Base-by-base conservation (phyloP, 1,140 invertebrate genomes). In the Lasaia peninsularis region DNA sequence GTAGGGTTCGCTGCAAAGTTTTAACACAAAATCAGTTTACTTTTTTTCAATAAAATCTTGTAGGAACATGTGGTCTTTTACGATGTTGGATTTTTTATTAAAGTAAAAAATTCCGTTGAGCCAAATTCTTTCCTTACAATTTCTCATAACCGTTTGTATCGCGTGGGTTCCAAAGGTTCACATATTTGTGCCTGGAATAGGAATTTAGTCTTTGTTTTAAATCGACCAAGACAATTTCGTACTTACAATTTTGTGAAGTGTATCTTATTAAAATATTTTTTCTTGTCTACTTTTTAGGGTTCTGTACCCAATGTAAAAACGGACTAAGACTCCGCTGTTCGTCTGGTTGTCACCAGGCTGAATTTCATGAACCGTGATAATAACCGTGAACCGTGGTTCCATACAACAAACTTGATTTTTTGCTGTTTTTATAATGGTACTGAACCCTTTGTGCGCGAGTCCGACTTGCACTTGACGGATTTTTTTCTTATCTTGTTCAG, bases 111-210 rank as follows among this genome's bases (percentile, higher is more conserved):
- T 44, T 44, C 40, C 40, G 18, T 20, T 20, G 8, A 18, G 10
- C 16, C 9, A 18, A 20, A 44, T 44, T 20, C 37, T 20, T 44
- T 44, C 37, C 18, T 44, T 20, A 44, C 37, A 44, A 44, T 48
- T 48, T 48, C 40, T 48, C 40, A 48, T 48, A 48, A 48, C 40
- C 40, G 40, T 48, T 48, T 48, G 40, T 21, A n/a, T 48, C 40
- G 40, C 20, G 40, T 48, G 40, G 40, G 40, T 48, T 48, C 20
- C 40, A 48, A 48, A 48, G 40, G 40, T 20, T 20, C 40, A 48
- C 40, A 48, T 48, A 18, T 21, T 48, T 48, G 40, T 10, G 20
- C 40, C 10, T 11, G 4, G 40, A 11, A 48, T 20, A n/a, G 40
- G 40, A 21, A 48, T 48, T 48, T 48, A 48, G 18, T 21, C 40